A percentile compares a stretch with the other conserved stretches of the same genome.
phyloP scores from a whole-genome alignment of 23 tunicate species.

The Trididemnum nubilum region DNA sequence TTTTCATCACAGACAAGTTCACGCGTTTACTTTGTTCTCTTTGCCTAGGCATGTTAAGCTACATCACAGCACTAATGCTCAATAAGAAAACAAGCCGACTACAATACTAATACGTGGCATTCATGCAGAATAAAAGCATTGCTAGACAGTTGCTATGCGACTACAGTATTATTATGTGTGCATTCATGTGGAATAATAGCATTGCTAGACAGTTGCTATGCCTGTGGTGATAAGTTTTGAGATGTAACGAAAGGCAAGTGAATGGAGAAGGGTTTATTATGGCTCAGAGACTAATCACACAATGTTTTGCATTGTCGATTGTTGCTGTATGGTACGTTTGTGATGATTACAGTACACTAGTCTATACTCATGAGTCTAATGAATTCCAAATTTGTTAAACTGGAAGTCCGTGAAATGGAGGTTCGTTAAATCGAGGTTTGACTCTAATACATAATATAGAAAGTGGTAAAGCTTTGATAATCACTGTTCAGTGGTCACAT shows the following conservation, averaged over 20 bases:
- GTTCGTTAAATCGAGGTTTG: too few relatives aligned
- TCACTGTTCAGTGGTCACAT: too few relatives aligned
- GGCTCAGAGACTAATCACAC: neutral
- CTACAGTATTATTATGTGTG: too few relatives aligned
- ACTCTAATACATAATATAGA: too few relatives aligned
- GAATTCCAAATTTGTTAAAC: too few relatives aligned
- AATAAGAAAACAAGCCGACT: neutral
- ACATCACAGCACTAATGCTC: neutral
- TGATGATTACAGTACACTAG: neutral
- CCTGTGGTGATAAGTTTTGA: neutral
- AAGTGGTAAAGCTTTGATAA: too few relatives aligned
- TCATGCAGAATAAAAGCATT: constrained; percentile 1
- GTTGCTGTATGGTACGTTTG: neutral
- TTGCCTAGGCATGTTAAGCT: neutral
- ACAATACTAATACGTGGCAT: neutral
- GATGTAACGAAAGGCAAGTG: constrained; percentile 6
- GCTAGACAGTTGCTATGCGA: constrained; percentile 3
- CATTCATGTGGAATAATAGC: too few relatives aligned
- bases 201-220: too few relatives aligned
- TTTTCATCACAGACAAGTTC: constrained; percentile 22
- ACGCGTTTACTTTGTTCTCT: neutral
- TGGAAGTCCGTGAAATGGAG: too few relatives aligned
- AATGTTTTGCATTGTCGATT: neutral
- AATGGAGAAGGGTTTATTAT: neutral
- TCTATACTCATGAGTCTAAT: neutral